phyloP scores from a whole-genome alignment of 1,140 invertebrate species.

The Plectrocnemia conspersa region DNA sequence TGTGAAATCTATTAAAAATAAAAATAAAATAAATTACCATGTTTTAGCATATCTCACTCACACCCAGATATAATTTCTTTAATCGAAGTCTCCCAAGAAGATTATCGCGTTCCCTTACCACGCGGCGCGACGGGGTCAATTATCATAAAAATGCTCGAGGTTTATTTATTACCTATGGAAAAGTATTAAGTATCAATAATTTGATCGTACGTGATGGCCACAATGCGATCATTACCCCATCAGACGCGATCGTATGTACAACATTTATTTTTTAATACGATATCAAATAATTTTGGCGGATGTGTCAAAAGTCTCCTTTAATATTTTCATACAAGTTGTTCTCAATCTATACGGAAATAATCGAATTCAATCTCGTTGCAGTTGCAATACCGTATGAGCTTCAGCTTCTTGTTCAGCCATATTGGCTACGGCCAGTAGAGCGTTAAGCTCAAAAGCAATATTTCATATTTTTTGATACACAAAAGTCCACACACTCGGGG shows the following conservation, averaged over 20 bases:
- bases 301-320: too few relatives aligned
- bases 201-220: constrained; percentile 29
- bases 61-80: not conserved
- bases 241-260: too few relatives aligned
- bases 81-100: constrained; percentile 10
- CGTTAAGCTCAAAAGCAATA: constrained; percentile 17
- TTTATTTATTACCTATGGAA: constrained; percentile 36
- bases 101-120: constrained; percentile 20
- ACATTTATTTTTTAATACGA: too few relatives aligned
- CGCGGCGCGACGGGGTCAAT: constrained; percentile 15
- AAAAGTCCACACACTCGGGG: not conserved
- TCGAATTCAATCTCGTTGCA: too few relatives aligned
- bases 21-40: not conserved
- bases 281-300: too few relatives aligned
- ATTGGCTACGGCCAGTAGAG: not conserved
- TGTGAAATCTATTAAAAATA: too few relatives aligned
- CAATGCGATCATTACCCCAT: constrained; percentile 24
- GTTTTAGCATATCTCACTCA: not conserved
- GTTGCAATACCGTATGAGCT: too few relatives aligned
- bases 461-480: constrained; percentile 17
- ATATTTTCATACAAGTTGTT: too few relatives aligned
- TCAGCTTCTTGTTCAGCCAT: too few relatives aligned
- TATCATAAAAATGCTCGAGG: constrained; percentile 32
- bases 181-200: constrained; percentile 36
- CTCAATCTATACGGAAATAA: too few relatives aligned